phyloP scores from a whole-genome alignment of 2,113 vertebrate species.

The Speoplatyrhinus poulsoni region DNA sequence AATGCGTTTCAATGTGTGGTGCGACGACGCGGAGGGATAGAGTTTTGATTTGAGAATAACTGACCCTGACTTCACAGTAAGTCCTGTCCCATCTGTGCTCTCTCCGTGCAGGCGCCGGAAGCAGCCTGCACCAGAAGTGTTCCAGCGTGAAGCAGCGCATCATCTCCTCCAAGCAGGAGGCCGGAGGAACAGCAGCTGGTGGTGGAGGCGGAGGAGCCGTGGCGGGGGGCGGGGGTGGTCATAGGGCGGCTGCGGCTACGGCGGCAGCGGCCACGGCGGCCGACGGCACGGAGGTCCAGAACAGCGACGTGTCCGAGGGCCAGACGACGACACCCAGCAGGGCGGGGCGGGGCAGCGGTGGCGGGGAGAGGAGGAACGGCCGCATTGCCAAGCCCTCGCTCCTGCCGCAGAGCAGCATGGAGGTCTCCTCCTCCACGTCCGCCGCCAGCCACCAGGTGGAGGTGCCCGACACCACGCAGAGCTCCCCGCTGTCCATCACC shows the following conservation, averaged over 20 bases:
- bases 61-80: too few relatives aligned
- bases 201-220: neutral
- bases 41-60: too few relatives aligned
- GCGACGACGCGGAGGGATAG: too few relatives aligned
- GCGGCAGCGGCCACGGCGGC: slow-evolving; percentile 79
- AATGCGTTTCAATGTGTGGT: too few relatives aligned
- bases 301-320: slow-evolving; percentile 96
- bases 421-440: slow-evolving; percentile 89
- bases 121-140: slow-evolving; percentile 80
- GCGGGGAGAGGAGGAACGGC: slow-evolving; percentile 90
- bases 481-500: slow-evolving; percentile 95
- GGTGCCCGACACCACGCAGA: slow-evolving; percentile 97
- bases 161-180: slow-evolving; percentile 85
- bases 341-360: slow-evolving; percentile 26
- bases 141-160: slow-evolving; percentile 81
- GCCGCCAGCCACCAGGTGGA: slow-evolving; percentile 89
- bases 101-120: slow-evolving; percentile 72
- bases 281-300: slow-evolving; percentile 92
- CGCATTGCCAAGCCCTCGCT: slow-evolving; percentile 91
- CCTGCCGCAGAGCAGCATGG: slow-evolving; percentile 95
- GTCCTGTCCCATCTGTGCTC: slow-evolving; percentile 9
- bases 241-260: slow-evolving; percentile 80
- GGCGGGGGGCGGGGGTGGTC: slow-evolving; percentile 47
- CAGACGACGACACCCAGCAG: slow-evolving; percentile 84
- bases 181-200: slow-evolving; percentile 72